Evolutionary conservation across 1,140 invertebrate species (phyloP), one percentile per base, ranked within the genome.

Genomic region (Drosophila novamexicana): DNA sequence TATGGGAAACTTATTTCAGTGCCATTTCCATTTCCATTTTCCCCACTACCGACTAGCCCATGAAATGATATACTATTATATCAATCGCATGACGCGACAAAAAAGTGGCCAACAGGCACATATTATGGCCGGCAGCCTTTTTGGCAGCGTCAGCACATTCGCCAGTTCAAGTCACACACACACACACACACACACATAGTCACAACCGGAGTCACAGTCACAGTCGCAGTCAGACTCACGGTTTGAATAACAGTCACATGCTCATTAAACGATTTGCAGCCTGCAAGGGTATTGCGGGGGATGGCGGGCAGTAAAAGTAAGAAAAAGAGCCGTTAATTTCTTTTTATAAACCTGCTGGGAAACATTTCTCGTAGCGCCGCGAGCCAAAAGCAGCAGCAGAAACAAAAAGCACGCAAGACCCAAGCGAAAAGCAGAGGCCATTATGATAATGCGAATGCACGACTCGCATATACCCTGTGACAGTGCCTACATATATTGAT

Each of bases 271-370:
- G 83, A 76, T 91, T 90, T 82, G 71, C 71, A 65, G 57, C 42
- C 71, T 58, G 6, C 29, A 37, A 36, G 42, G 34, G 29, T 8
- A 7, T 50, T n/a, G 37, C 9, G 8, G 37, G 40, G 14, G 9
- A 14, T 29, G 34, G 44, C 44, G 22, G 1, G 14, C 50, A 47
- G 63, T 34, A 36, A 29, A 57, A 66, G 75, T 53, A 61, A 70
- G 40, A 49, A 73, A 56, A 67, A 79, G 73, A 79, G 81, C 71
- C 89, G 91, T 92, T 92, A 92, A 92, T 92, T 92, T 92, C 91
- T 91, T 92, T 92, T 91, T 92, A 92, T 92, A 91, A 92, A 92
- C 91, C 91, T 85, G 91, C 86, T 90, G 91, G 91, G 91, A 92
- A 92, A 86, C 91, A 90, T 92, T 92, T 81, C 58, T 53, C 12